Conservation (phyloP, 2,888 invertebrate species). For the Brenthis hecate region DNA sequence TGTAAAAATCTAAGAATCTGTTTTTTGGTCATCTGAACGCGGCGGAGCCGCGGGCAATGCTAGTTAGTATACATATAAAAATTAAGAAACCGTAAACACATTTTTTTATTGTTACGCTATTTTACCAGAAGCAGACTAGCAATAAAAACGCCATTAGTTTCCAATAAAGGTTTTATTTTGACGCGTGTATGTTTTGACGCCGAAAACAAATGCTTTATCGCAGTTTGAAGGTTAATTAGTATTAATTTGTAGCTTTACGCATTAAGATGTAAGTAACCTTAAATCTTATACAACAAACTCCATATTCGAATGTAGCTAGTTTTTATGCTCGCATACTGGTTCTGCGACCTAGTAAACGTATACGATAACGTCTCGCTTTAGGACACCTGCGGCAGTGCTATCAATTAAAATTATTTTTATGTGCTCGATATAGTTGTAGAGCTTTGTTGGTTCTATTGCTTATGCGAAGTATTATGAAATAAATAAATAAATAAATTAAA, state of each 20-base stretch:
- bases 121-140: background rate
- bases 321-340: conserved; percentile 16
- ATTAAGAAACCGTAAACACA: too few relatives aligned
- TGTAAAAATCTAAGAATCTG: too few relatives aligned
- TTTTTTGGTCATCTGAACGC: too few relatives aligned
- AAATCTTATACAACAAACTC: background rate
- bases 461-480: too few relatives aligned
- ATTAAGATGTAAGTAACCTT: background rate
- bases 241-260: background rate
- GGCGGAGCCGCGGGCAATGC: too few relatives aligned
- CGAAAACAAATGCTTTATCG: conserved; percentile 46
- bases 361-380: conserved; percentile 5
- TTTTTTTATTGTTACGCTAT: too few relatives aligned
- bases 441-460: too few relatives aligned
- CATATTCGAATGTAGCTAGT: conserved; percentile 5
- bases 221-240: conserved; percentile 53
- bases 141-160: conserved; percentile 1
- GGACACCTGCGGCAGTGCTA: conserved; percentile 16
- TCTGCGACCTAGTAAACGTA: conserved; percentile 15
- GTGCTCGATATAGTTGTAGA: too few relatives aligned
- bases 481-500: too few relatives aligned
- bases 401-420: background rate
- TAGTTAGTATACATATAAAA: too few relatives aligned
- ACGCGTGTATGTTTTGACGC: conserved; percentile 52
- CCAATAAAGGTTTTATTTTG: conserved; percentile 28